phyloP scores from a whole-genome alignment of 92 coral and sea anemone species.

The Micromussa lordhowensis region DNA sequence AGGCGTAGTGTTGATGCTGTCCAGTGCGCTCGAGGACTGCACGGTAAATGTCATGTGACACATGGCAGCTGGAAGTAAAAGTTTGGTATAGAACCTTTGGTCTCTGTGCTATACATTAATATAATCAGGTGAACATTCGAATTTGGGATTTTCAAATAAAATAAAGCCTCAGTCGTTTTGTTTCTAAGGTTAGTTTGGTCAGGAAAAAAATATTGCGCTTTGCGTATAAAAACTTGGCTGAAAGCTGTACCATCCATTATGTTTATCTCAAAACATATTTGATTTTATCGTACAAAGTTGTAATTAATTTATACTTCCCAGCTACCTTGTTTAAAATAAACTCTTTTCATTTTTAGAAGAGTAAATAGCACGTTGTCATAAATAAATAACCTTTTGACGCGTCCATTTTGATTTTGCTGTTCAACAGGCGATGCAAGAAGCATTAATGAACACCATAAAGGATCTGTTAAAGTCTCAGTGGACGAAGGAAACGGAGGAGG shows the following conservation, averaged over 20 bases:
- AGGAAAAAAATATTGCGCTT: not conserved
- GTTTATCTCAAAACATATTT: not conserved
- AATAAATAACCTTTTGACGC: not conserved
- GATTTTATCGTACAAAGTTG: not conserved
- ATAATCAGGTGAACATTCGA: not conserved
- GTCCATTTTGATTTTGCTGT: not conserved
- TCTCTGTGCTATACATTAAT: not conserved
- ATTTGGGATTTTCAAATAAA: not conserved
- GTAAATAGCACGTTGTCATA: not conserved
- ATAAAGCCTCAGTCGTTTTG: not conserved
- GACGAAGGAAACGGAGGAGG: slow-evolving; percentile 79
- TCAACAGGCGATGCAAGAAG: slow-evolving; percentile 77
- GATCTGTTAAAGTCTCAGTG: slow-evolving; percentile 77
- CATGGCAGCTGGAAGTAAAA: no score
- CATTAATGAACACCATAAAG: slow-evolving; percentile 68
- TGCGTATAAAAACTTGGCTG: not conserved
- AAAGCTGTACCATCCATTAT: not conserved
- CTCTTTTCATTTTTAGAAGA: not conserved
- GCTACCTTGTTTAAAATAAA: not conserved
- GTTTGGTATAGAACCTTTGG: not conserved
- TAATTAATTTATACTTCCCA: not conserved
- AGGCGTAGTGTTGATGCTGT: no score
- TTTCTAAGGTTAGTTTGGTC: not conserved
- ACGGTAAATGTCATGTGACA: no score
- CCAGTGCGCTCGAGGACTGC: no score